Conservation (phyloP, 2,113 vertebrate genomes). For the Polyodon spathula region DNA sequence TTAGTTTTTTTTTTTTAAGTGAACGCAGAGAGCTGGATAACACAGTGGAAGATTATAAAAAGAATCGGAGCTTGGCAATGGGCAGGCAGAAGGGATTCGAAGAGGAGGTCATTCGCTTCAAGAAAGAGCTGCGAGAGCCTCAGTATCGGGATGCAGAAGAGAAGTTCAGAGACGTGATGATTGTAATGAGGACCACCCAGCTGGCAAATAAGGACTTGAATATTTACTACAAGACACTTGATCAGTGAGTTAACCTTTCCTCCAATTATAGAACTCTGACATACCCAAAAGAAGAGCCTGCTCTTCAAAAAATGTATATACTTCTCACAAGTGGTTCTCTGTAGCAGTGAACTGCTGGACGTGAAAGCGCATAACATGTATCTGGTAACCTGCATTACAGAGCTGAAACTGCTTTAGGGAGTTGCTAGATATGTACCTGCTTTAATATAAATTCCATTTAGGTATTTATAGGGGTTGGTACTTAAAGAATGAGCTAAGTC, state of each 20-base stretch:
- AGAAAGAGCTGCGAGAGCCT: constrained; percentile 79
- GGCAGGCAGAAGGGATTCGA: constrained; percentile 88
- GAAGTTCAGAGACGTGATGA: constrained; percentile 85
- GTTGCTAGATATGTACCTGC: too few species aligned
- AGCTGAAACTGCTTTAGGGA: too few species aligned
- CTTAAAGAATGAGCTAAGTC: too few species aligned
- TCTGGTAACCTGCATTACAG: too few species aligned
- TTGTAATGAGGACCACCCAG: constrained; percentile 89
- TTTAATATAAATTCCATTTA: too few species aligned
- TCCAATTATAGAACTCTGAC: background rate
- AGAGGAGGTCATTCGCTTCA: constrained; percentile 80
- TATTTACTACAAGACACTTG: constrained; percentile 91
- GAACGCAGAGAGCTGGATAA: constrained; percentile 68
- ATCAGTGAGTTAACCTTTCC: constrained; percentile 74
- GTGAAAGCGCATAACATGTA: too few species aligned
- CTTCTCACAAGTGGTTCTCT: too few species aligned
- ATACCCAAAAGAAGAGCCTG: constrained; percentile 1
- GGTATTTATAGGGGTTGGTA: too few species aligned
- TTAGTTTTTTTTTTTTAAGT: constrained; percentile 39
- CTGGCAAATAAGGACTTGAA: constrained; percentile 89
- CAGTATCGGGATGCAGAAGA: constrained; percentile 84
- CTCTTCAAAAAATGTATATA: background rate
- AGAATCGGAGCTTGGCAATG: constrained; percentile 70
- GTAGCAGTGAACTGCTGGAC: too few species aligned
- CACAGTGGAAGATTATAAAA: constrained; percentile 77